These are phyloP conservation scores for Oreochromis aureus DNA, from an alignment of 2,113 vertebrate species.

Conservation along the genomic window DNA sequence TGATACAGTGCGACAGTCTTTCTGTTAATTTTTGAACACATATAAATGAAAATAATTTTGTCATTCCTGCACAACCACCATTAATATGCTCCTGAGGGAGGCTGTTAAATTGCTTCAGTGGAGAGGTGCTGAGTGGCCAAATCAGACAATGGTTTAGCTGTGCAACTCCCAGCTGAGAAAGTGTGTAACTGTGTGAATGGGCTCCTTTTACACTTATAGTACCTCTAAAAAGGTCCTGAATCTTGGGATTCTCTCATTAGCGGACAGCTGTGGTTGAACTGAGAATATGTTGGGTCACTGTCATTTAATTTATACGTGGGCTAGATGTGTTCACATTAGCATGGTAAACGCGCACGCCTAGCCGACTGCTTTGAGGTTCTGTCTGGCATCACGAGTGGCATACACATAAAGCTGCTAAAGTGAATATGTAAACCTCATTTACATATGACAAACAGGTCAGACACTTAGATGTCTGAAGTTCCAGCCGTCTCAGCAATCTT, in stretches of 20 bases:
- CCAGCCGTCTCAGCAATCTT: neutral
- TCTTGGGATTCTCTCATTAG: neutral
- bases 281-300: neutral
- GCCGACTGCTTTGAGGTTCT: neutral
- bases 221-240: neutral
- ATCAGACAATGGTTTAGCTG: neutral
- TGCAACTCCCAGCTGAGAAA: neutral
- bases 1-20: neutral
- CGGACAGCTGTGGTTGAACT: neutral
- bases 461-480: neutral
- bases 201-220: neutral
- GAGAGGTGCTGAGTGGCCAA: neutral
- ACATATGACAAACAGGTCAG: neutral
- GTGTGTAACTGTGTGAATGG: neutral
- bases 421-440: neutral
- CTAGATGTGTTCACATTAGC: neutral
- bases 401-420: neutral
- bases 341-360: neutral
- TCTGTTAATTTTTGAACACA: neutral
- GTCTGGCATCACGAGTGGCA: neutral
- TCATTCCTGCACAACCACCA: neutral
- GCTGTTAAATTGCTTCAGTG: neutral
- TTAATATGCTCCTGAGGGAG: neutral
- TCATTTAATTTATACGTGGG: neutral
- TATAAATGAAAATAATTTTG: neutral